Evolutionary conservation across 2,113 vertebrate species (phyloP), one percentile per base, ranked within the genome.

Genomic region (Campylomormyrus numenius): DNA sequence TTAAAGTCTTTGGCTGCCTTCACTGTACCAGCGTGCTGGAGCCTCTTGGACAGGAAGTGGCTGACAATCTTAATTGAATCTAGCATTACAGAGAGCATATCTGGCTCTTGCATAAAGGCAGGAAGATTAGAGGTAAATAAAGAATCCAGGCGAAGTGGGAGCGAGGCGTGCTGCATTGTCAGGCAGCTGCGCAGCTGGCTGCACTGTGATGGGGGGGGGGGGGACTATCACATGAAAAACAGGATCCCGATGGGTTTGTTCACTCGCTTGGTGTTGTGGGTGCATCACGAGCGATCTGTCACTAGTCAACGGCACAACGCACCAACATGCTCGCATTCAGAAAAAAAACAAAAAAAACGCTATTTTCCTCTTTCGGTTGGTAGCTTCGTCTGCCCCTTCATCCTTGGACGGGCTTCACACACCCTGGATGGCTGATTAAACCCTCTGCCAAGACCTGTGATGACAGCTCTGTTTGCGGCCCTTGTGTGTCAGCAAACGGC

Each of bases 41-140:
- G 39, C 85, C 88, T 50, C 46, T 85, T 48, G 74, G 89, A 91
- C 85, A 70, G 86, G 31, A 88, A 89, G 87, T 66, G 89, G 5
- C 62, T 84, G 91, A 83, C 90, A 90, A 92, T 93, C 93, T 92
- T 93, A 92, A 93, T 93, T 92, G 90, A 93, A 93, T 93, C 93
- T 92, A 90, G 88, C 90, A 85, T 91, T 90, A 88, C 88, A 89
- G 39, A 19, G 88, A 92, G 83, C 90, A 90, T 48, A 53, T 88
- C 77, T 87, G 27, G 46, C 74, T 19, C 74, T 45, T 87, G 85
- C 91, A 88, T 87, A 90, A 92, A 92, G 90, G 89, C 50, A 17
- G 19, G 74, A 56, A 92, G 88, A 92, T 92, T 92, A 92, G 86
- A 92, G 90, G 58, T 46, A 56, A 89, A 89, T 88, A 90, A 90